Conservation (phyloP, 2,888 invertebrate genomes). For the Eupithecia exiguata region DNA sequence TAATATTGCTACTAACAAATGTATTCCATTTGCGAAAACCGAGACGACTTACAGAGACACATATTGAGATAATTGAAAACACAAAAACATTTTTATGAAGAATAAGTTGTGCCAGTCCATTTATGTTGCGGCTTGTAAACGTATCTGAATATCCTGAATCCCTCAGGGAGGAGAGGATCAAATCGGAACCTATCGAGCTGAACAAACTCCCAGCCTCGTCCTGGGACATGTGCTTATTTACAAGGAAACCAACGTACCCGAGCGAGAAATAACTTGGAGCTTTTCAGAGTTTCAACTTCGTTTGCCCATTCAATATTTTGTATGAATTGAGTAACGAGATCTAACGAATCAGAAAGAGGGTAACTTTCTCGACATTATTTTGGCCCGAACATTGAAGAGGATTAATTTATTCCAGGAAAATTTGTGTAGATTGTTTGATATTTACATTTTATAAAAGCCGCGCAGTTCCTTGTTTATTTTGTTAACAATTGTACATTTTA, state of each 20-base stretch:
- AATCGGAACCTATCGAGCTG: conserved; percentile 1
- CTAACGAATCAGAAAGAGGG: conserved; percentile 24
- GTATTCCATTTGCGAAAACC: background rate
- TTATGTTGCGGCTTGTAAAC: background rate
- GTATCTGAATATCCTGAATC: background rate
- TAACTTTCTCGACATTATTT: conserved; percentile 9
- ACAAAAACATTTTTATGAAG: background rate
- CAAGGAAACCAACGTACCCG: background rate
- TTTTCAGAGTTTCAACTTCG: conserved; percentile 9
- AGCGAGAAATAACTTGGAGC: background rate
- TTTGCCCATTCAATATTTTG: conserved; percentile 24
- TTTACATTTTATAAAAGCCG: background rate
- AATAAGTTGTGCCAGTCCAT: background rate
- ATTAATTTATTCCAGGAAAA: conserved; percentile 3
- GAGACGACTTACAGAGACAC: background rate
- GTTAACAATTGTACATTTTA: background rate
- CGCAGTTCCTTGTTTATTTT: background rate
- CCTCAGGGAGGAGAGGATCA: background rate
- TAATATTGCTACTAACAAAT: background rate
- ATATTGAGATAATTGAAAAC: background rate
- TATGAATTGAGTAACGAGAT: conserved; percentile 22
- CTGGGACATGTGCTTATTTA: conserved; percentile 5
- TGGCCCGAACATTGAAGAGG: conserved; percentile 13
- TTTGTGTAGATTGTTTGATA: conserved; percentile 1
- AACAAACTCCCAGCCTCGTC: conserved; percentile 15